phyloP scores from a whole-genome alignment of 2,797 vertebrate species.

The Peromyscus attwateri region DNA sequence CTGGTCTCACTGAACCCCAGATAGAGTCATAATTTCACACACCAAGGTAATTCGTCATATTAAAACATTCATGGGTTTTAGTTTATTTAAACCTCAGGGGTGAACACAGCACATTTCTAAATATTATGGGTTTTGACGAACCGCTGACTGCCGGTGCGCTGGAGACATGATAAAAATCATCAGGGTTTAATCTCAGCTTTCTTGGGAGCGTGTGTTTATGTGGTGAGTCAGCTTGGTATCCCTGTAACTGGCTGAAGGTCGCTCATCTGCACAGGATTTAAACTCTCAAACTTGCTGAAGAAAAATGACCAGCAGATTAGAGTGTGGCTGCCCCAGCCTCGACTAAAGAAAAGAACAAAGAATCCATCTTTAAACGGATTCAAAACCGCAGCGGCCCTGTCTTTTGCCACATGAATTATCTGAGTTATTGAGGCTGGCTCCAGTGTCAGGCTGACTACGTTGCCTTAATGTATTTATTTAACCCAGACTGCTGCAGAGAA shows the following conservation, averaged over 20 bases:
- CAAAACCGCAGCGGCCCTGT: constrained; percentile 41
- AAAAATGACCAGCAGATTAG: not conserved
- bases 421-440: constrained; percentile 80
- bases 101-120: constrained; percentile 72
- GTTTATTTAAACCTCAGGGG: constrained; percentile 79
- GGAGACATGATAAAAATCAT: constrained; percentile 75
- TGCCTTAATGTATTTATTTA: constrained; percentile 85
- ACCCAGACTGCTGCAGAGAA: constrained; percentile 78
- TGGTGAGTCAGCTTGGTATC: constrained; percentile 37
- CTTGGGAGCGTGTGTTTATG: constrained; percentile 38
- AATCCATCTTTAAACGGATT: constrained; percentile 73
- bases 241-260: constrained; percentile 20
- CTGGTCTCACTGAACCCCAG: not conserved
- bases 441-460: constrained; percentile 75
- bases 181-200: constrained; percentile 38
- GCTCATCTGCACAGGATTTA: constrained; percentile 57
- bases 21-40: constrained; percentile 48
- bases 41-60: constrained; percentile 66
- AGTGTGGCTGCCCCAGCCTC: not conserved
- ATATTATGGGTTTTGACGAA: constrained; percentile 75
- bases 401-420: constrained; percentile 70
- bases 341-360: constrained; percentile 38
- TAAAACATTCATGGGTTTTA: constrained; percentile 66
- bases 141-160: not conserved
- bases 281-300: constrained; percentile 48